Base-by-base conservation (phyloP, 2,888 invertebrate genomes). In the Stenodera caucasica region DNA sequence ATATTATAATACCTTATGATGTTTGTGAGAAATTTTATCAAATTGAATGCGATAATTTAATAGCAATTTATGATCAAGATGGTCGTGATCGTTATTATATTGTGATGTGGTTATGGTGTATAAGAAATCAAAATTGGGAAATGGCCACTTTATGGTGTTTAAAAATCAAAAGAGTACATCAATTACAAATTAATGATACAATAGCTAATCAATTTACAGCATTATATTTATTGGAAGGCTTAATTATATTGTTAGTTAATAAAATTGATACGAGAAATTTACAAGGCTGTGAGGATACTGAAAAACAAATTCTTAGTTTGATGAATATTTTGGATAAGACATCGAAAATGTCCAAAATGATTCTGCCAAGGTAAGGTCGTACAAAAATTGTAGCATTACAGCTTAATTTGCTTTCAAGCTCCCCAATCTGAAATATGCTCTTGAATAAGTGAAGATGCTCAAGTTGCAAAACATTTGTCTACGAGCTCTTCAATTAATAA, bases 31-130 rank as follows among this genome's bases (percentile, higher is more conserved):
- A 78, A 67, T 86, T 83, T 76, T 84, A 82, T 74, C 82, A 84
- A 64, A 81, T 82, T 62, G 83, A 84, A 67, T 84, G 84, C 2
- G 83, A 84, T 54, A 81, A 82, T 21, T 71, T 82, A 60, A 67
- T 78, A 4, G 78, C 76, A 30, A 56, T 82, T 0, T 78, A 81
- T 62, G 83, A 84, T 61, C 81, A 83, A 0, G 83, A 84, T 61
- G 83, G 85, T 0, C 83, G 84, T 57, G 82, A 78, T 72, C 80
- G 85, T 71, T 85, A 85, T 68, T 83, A 83, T 60, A 82, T 82
- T 6, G 79, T 79, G 50, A 84, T 87, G 82, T 88, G 87, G 87
- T 78, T 88, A 26, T 83, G 87, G 82, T 84, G 83, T 30, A 75
- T 86, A 12, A 78, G 88, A 68, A 80, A 81, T 40, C 82, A 82